phyloP scores from a whole-genome alignment of 1,140 invertebrate species.

The Arctopsyche grandis region DNA sequence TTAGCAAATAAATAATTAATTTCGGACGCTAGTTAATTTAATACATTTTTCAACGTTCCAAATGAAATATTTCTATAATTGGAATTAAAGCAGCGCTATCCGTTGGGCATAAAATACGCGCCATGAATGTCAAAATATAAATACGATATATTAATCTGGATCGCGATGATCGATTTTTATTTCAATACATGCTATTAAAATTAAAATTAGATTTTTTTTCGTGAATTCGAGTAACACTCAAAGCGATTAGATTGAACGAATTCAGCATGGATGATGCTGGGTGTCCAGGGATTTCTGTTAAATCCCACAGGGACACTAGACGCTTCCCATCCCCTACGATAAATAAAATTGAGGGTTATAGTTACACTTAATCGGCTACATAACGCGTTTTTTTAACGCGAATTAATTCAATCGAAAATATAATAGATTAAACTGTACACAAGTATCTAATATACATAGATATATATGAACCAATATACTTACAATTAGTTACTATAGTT shows the following conservation, averaged over 20 bases:
- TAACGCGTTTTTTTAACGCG: background rate
- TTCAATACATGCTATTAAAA: background rate
- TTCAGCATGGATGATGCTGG: background rate
- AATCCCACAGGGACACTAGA: slow-evolving; percentile 20
- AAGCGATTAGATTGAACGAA: slow-evolving; percentile 34
- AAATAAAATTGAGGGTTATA: slow-evolving; percentile 17
- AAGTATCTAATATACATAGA: no score
- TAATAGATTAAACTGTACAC: background rate
- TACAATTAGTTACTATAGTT: no score
- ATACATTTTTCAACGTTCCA: background rate
- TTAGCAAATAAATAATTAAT: slow-evolving; percentile 22
- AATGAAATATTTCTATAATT: background rate
- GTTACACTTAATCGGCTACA: slow-evolving; percentile 25
- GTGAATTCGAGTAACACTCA: slow-evolving; percentile 22
- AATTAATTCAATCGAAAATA: background rate
- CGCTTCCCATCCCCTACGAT: slow-evolving; percentile 16
- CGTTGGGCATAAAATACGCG: no score
- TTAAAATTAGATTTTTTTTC: background rate
- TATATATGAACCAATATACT: no score
- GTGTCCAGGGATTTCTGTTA: slow-evolving; percentile 9
- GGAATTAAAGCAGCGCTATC: no score
- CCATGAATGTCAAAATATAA: no score
- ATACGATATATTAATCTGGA: no score
- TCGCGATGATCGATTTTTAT: background rate
- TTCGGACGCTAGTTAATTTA: background rate